Evolutionary conservation across 2,797 vertebrate genomes (phyloP), one percentile per base, ranked within the genome.

Genomic region (Pelodytes ibericus): DNA sequence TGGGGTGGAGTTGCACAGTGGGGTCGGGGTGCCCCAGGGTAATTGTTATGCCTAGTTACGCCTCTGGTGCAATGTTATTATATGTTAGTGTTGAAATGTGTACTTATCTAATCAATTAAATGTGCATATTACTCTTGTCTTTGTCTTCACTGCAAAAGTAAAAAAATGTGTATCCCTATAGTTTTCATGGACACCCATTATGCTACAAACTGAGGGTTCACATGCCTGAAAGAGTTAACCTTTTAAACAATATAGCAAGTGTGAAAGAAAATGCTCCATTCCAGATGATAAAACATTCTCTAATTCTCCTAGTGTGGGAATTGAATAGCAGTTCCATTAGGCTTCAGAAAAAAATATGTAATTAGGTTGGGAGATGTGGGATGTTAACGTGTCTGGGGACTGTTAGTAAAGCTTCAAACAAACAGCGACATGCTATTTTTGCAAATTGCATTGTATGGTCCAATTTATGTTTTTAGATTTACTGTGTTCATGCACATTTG

Each of bases 301-400:
- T 73, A 65, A 67, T 51, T 60, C 30, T 60, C 10, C 41, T 25
- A 16, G n/a, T 57, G 57, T 39, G 73, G 73, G 65, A 75, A 75
- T 75, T 75, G 44, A 76, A 63, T 59, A 76, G 49, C 47, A 63
- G 59, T 63, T 70, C 24, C 58, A 62, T 69, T 70, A 63, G 58
- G 58, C 57, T 69, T 70, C 31, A 63, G 58, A 24, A 39, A 69
- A 74, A 76, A 61, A 53, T 6, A 75, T 36, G 57, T 75, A 75
- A 76, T 76, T 76, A 76, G 74, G 59, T 70, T 70, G 47, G 74
- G 74, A 70, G 74, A 76, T 76, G 70, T 51, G 66, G 47, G 74
- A 76, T 76, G 66, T 76, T 63, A 53, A 76, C 65, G 73, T 75
- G 57, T 69, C 73, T 69, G 73, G 73, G 73, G 73, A 75, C 73